Conservation (phyloP, 2,797 vertebrate genomes). For the Bovichtus variegatus region DNA sequence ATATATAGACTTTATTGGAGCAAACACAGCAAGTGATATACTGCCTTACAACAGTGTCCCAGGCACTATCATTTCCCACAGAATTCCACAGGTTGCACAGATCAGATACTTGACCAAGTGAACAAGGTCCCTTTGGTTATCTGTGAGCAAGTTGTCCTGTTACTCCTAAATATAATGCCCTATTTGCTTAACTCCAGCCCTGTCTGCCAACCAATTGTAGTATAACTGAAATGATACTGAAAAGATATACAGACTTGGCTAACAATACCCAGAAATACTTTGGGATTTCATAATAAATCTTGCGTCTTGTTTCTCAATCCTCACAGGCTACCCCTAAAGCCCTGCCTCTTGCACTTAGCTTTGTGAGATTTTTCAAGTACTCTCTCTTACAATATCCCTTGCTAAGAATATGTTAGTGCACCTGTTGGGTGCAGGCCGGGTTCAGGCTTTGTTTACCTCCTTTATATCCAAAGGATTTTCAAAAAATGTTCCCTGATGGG, state of each 20-base stretch:
- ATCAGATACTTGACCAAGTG: neutral
- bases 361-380: neutral
- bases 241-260: neutral
- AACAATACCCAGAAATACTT: neutral
- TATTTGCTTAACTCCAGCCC: neutral
- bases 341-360: no score
- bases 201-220: no score
- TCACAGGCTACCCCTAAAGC: neutral
- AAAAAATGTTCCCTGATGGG: neutral
- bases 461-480: no score
- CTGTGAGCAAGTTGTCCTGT: neutral
- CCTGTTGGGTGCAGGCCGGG: neutral
- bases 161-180: neutral
- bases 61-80: neutral
- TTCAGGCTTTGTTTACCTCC: no score
- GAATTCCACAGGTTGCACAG: neutral
- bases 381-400: neutral
- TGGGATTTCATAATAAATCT: neutral
- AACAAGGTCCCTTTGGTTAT: neutral
- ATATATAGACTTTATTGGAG: neutral
- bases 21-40: neutral
- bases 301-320: neutral
- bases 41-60: no score
- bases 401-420: neutral
- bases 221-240: neutral